Evolutionary conservation across 2,888 invertebrate species (phyloP), one percentile per base, ranked within the genome.

Genomic region (Pharmacophagus antenor): DNA sequence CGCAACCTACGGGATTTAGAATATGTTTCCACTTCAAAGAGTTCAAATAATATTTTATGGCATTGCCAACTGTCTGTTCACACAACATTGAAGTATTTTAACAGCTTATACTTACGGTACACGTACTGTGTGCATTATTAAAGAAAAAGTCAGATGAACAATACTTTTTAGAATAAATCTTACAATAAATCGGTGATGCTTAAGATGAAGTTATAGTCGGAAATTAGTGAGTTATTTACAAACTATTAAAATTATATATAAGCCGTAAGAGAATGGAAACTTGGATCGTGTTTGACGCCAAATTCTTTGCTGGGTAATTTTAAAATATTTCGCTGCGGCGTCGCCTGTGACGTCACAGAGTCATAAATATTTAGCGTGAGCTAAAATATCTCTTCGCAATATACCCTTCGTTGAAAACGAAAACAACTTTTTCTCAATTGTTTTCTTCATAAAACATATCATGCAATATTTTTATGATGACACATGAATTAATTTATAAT

Each of bases 291-390:
- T 55, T 37, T 53, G 58, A 50, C 23, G 57, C 61, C 61, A 50
- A 57, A 65, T 60, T 70, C 72, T 70, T 64, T 70, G 63, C 71
- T 70, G 69, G 68, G 73, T 79, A 75, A 79, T 74, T 81, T 79
- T 81, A 79, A 77, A 76, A 70, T 68, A 63, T 62, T 71, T 70
- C 76, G 79, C 66, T 77, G 69, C 67, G 49, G 18, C 67, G 80
- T 67, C 80, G 79, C 80, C 77, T 68, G 72, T 80, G 76, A 76
- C 81, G 77, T 70, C 61, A 48, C 61, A 72, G 73, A 72, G 73
- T 75, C 77, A 73, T 65, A 67, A 69, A 68, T 73, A 68, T 76
- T 73, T 72, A 74, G 67, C 23, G 5, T 22, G 64, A 65, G 66
- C 47, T 46, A 51, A 51, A 56, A 47, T 44, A 56, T 25, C n/a